Conservation (phyloP, 1,140 invertebrate species). For the Eulimnadia texana region DNA sequence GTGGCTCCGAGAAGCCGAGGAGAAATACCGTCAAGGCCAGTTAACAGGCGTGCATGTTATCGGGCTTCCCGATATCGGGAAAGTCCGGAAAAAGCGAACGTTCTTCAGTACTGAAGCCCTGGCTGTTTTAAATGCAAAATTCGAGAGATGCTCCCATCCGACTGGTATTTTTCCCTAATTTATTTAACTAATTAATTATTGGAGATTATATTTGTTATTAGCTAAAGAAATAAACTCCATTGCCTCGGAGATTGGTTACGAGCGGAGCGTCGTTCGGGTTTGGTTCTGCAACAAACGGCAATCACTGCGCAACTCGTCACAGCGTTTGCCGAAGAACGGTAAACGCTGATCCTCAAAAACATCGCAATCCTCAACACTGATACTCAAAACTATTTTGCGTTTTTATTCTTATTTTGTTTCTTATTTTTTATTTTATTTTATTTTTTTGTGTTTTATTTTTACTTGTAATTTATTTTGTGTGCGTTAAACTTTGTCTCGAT, state of each 20-base stretch:
- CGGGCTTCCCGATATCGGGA: constrained; percentile 49
- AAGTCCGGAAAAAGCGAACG: constrained; percentile 88
- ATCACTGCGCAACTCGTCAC: constrained; percentile 4
- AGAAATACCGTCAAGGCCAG: constrained; percentile 81
- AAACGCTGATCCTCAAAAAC: neutral
- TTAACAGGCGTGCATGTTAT: constrained; percentile 90
- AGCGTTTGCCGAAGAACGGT: neutral
- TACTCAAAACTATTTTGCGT: too few species aligned
- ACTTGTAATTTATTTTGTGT: too few species aligned
- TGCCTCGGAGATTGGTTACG: constrained; percentile 87
- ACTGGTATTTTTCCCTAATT: constrained; percentile 51
- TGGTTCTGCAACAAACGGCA: constrained; percentile 99
- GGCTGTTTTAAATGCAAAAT: constrained; percentile 85
- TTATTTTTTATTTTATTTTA: too few species aligned
- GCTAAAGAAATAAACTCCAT: constrained; percentile 30
- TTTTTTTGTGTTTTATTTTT: too few species aligned
- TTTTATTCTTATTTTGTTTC: too few species aligned
- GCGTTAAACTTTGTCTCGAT: too few species aligned
- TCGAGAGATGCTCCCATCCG: constrained; percentile 93
- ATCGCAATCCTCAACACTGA: too few species aligned
- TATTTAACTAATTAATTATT: neutral
- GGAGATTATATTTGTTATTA: neutral
- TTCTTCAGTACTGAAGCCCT: constrained; percentile 93
- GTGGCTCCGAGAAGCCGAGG: constrained; percentile 97
- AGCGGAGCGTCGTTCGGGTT: constrained; percentile 92